A percentile compares a stretch with the other conserved stretches of the same genome.
Evolutionary conservation across 1,140 invertebrate genomes (phyloP).

Genomic region (Drosophila bifasciata): DNA sequence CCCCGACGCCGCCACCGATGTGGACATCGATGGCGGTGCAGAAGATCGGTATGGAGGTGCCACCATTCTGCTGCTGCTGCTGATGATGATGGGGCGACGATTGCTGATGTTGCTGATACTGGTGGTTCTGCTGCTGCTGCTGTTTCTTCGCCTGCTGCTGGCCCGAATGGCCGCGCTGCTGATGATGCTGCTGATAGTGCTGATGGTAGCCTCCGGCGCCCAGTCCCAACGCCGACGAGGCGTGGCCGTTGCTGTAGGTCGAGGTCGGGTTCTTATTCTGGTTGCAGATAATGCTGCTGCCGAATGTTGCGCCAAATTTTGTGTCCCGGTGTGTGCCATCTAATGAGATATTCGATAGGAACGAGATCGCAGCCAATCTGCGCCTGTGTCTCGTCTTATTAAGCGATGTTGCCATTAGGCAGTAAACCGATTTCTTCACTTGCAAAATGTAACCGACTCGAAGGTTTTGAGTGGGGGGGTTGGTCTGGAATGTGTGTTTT

Average conservation of each 20-base stretch:
- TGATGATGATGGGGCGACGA: conserved; percentile 53
- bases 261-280: conserved; percentile 50
- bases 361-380: conserved; percentile 94
- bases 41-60: conserved; percentile 50
- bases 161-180: conserved; percentile 59
- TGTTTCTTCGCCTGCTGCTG: conserved; percentile 23
- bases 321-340: conserved; percentile 96
- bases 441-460: conserved; percentile 52
- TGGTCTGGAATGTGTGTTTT: conserved; percentile 11
- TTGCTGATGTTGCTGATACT: conserved; percentile 51
- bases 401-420: conserved; percentile 84
- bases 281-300: conserved; percentile 76
- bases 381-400: conserved; percentile 86
- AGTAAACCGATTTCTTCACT: conserved; percentile 59
- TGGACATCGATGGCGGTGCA: conserved; percentile 67
- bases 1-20: conserved; percentile 52
- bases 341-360: conserved; percentile 96
- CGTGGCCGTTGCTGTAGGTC: conserved; percentile 40
- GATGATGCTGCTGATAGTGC: conserved; percentile 77
- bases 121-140: conserved; percentile 36
- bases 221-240: conserved; percentile 70
- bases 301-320: conserved; percentile 86
- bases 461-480: not conserved
- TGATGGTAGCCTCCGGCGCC: conserved; percentile 75
- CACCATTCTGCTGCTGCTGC: conserved; percentile 47